These are phyloP conservation scores for Aythya baeri DNA, from an alignment of 2,113 vertebrate species.

Conservation along the genomic window DNA sequence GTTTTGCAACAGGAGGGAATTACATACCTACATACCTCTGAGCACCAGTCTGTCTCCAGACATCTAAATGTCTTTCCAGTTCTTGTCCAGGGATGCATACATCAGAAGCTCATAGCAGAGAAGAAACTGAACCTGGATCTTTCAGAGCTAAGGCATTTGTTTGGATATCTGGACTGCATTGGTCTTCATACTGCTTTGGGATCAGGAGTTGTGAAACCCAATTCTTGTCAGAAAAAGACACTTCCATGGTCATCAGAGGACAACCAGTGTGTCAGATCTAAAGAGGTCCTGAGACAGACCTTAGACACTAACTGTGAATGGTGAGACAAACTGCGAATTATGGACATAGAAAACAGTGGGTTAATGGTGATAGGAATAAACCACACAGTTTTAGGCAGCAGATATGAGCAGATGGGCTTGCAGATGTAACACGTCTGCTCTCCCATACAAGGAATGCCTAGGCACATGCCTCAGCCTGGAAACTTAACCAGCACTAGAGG, in stretches of 20 bases:
- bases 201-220: not conserved
- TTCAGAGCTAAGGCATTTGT: not conserved
- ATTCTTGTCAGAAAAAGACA: not conserved
- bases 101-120: not conserved
- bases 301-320: not conserved
- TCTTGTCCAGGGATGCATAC: not conserved
- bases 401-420: not conserved
- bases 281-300: not conserved
- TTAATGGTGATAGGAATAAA: not conserved
- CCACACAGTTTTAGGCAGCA: not conserved
- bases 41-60: not conserved
- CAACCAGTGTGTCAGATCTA: not conserved
- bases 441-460: not conserved
- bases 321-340: not conserved
- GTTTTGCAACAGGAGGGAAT: not conserved
- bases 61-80: not conserved
- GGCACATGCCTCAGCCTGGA: not conserved
- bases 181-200: not conserved
- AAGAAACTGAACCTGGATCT: not conserved
- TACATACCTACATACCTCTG: not conserved
- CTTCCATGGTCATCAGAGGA: not conserved
- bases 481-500: not conserved
- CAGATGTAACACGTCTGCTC: not conserved
- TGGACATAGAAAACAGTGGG: not conserved
- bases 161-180: not conserved